Evolutionary conservation across 2,113 vertebrate species (phyloP).

Genomic region (Monarcha castaneiventris): DNA sequence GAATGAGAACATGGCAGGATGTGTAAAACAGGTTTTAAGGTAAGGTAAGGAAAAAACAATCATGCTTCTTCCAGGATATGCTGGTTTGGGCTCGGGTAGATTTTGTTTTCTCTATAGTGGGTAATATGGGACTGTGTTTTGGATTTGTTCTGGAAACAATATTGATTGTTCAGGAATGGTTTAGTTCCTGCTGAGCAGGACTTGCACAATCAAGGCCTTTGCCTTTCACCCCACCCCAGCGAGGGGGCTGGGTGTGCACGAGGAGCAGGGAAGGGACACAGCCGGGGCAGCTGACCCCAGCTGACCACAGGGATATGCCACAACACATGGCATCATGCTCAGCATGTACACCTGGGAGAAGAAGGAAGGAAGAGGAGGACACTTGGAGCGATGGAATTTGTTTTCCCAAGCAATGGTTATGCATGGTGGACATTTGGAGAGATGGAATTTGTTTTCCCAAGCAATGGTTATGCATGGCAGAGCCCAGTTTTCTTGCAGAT

Average conservation of each 20-base stretch:
- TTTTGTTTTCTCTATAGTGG: neutral
- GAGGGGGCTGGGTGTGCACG: neutral
- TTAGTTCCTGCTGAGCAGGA: neutral
- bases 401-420: neutral
- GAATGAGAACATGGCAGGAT: neutral
- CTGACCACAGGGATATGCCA: neutral
- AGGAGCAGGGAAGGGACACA: too few species aligned
- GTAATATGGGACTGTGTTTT: neutral
- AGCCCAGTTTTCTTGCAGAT: neutral
- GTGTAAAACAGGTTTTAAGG: neutral
- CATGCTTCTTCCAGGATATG: neutral
- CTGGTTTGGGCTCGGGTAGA: neutral
- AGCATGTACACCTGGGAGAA: neutral
- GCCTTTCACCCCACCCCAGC: neutral
- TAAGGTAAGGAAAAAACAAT: neutral
- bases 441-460: neutral
- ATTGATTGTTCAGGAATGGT: neutral
- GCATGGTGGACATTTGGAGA: neutral
- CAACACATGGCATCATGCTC: accelerated
- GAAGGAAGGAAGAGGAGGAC: too few species aligned
- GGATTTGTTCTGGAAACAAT: neutral
- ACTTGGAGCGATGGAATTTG: neutral
- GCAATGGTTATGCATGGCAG: neutral
- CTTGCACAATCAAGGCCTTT: neutral
- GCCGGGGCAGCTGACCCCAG: accelerated